Conservation (phyloP, 2,797 vertebrate species). For the Sebastiscus albofasciatus region DNA sequence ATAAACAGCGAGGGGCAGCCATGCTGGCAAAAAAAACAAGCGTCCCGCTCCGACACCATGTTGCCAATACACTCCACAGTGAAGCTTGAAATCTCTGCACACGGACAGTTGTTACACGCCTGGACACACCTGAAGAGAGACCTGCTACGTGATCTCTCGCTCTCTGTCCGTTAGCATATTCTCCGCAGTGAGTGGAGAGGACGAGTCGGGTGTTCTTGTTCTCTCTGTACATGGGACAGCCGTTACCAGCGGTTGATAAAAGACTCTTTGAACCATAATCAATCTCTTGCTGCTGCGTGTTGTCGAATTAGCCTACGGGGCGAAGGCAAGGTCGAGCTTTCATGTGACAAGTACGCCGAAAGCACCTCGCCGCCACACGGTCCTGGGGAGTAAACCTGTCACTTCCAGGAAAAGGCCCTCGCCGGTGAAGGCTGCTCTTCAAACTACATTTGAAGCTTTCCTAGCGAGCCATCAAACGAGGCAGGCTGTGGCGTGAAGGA, state of each 20-base stretch:
- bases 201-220: slow-evolving; percentile 33
- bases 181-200: slow-evolving; percentile 15
- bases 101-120: not conserved
- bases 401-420: slow-evolving; percentile 4
- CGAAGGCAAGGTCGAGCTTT: slow-evolving; percentile 61
- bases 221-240: slow-evolving; percentile 13
- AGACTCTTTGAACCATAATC: slow-evolving; percentile 69
- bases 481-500: not conserved
- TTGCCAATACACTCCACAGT: not conserved
- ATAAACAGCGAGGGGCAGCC: not conserved
- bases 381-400: slow-evolving; percentile 35
- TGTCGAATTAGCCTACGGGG: slow-evolving; percentile 59
- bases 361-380: slow-evolving; percentile 5
- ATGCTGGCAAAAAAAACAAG: slow-evolving; percentile 11
- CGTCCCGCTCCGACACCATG: not conserved
- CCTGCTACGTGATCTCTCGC: not conserved
- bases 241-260: slow-evolving; percentile 58
- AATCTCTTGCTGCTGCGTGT: slow-evolving; percentile 37
- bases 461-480: slow-evolving; percentile 40
- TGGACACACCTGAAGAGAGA: not conserved
- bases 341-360: slow-evolving; percentile 10
- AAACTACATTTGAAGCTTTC: slow-evolving; percentile 50
- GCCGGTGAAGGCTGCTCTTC: slow-evolving; percentile 36
- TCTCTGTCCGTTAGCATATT: slow-evolving; percentile 23
- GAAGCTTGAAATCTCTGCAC: not conserved